Base-by-base conservation (phyloP, 1,140 invertebrate genomes). In the Dendrolimus kikuchii region DNA sequence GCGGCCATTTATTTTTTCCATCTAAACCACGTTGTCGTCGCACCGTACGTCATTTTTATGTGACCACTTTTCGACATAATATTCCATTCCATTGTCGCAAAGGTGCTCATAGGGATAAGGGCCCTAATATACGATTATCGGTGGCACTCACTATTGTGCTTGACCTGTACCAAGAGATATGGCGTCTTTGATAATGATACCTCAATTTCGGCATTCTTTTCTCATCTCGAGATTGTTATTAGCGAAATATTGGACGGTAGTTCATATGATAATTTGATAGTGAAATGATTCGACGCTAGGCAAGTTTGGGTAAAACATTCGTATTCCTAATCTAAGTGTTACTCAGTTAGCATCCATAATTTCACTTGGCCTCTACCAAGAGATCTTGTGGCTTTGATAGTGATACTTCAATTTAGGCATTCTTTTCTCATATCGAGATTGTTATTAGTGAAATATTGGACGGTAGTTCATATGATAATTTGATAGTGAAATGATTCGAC, bases 91-190 rank as follows among this genome's bases (percentile, higher is more conserved):
- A 86, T 86, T 86, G 81, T 83, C 71, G 77, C 66, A 70, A 72
- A 85, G 80, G 81, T 86, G 78, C 80, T 81, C 69, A 60, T 71
- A 74, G 77, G 81, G 81, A 86, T 86, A 83, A 86, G 79, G 78
- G 77, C 76, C 66, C 74, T 86, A 86, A 86, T 83, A 81, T 86
- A 86, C 77, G 81, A 86, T 86, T 86, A 86, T 86, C 81, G 81
- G 81, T 81, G 78, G 72, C 78, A 80, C 73, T 77, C 73, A 81
- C 78, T 81, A 86, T 86, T 83, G 80, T 83, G 73, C 73, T 79
- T 86, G 78, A 86, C 81, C 81, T 77, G 74, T 72, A 77, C 73
- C 51, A 46, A 77, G 77, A 86, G 68, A 81, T 85, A 85, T 82
- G 68, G 67, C 57, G 53, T 54, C 74, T 78, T 67, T 74, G 66